Conservation (phyloP, 2,888 invertebrate genomes). For the Lucinisca nassula region DNA sequence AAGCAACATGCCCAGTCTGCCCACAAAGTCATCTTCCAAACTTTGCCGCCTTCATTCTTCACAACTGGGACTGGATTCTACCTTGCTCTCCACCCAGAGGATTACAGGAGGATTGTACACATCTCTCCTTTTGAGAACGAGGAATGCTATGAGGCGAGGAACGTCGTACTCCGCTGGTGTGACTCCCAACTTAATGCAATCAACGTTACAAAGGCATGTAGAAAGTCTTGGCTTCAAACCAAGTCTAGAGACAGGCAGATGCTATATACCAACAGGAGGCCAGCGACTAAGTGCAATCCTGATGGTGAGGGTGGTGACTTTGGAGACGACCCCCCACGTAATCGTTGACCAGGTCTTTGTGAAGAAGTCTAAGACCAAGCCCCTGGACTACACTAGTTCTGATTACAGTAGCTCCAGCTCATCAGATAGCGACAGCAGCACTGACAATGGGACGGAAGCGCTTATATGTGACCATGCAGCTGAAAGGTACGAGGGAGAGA, state of each 20-base stretch:
- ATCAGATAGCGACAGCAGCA: background rate
- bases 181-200: background rate
- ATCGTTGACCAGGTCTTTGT: background rate
- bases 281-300: background rate
- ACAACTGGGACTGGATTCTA: background rate
- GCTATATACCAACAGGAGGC: background rate
- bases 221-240: background rate
- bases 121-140: conserved; percentile 1
- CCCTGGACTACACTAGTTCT: too few species aligned
- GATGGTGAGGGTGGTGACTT: background rate
- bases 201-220: background rate
- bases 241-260: background rate
- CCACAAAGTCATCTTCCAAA: background rate
- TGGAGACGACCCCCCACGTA: background rate
- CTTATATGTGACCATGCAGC: background rate
- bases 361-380: background rate
- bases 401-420: too few species aligned
- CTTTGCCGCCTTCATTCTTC: background rate
- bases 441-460: background rate
- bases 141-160: conserved; percentile 18
- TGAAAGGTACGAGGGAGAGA: background rate
- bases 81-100: conserved; percentile 17
- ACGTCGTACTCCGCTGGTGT: background rate
- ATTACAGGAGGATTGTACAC: conserved; percentile 31
- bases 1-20: background rate